Base-by-base conservation (phyloP, 1,140 invertebrate species). In the Luehdorfia chinensis region DNA sequence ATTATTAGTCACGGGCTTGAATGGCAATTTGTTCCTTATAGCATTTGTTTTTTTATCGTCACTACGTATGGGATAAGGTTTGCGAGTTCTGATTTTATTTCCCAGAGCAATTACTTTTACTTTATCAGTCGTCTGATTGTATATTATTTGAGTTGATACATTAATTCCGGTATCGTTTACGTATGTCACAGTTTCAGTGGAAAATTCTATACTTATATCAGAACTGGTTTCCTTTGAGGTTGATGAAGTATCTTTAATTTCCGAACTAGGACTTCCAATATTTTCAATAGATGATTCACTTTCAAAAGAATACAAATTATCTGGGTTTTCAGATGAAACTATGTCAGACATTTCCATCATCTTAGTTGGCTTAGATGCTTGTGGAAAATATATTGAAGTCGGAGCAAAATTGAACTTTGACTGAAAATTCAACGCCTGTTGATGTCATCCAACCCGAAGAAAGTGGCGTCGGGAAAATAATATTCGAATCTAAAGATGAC, bases 401-500 rank as follows among this genome's bases (percentile, higher is more conserved):
- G 78, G 68, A 21, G 44, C 65, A 62, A 83, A 83, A 46, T 76
- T 77, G 37, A 79, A 76, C 33, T 68, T 75, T 18, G 79, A 81
- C 6, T 18, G 79, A 73, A 49, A 84, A 86, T 31, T 75, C 83
- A 30, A 84, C 39, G 15, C 71, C 71, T 14, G 78, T 79, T 28
- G 79, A 84, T 15, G 78, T 84, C 28, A 86, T 45, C 83, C 83
- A 86, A 9, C 80, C 73, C 21, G 83, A 73, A 28, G 80, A 86
- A 25, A 70, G 51, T n/a, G 68, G 62, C 6, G 83, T 76, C 19
- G 83, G 76, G 66, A 86, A 86, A 32, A 84, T 64, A 32, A 86
- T 47, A 48, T 64, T 69, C 9, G 69, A 55, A 16, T 18, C 18
- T 4, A 28, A 43, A 54, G 30, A 58, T 14, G 59, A 32, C 14